Percentiles rank a stretch among this genome's conserved stretches.
These are phyloP conservation scores for Diceros bicornis DNA, from an alignment of 2,797 vertebrate genomes.

Conservation along the genomic window DNA sequence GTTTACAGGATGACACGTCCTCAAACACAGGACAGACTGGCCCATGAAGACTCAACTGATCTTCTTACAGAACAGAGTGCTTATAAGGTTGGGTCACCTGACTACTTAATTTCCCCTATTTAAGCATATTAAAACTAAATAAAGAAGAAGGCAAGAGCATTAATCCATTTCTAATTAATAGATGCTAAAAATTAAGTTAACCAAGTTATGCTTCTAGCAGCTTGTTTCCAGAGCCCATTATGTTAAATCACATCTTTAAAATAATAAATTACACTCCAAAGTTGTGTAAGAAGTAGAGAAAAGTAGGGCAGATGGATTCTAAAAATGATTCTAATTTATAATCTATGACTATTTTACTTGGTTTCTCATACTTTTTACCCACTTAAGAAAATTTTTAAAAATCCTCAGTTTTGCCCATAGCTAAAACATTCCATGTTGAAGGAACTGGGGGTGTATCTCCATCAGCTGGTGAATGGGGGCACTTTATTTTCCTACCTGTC, in stretches of 20 bases:
- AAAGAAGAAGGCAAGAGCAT: background rate
- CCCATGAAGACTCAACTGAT: background rate
- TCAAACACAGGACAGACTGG: background rate
- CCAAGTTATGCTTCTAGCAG: background rate
- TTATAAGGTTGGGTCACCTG: background rate
- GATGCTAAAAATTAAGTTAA: constrained; percentile 49
- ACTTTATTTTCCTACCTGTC: background rate
- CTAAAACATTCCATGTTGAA: background rate
- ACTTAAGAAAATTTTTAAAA: background rate
- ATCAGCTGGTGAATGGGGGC: fast-evolving
- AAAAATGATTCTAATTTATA: background rate
- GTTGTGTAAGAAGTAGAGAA: background rate
- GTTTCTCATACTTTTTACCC: background rate
- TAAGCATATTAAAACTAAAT: constrained; percentile 36
- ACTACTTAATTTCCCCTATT: background rate
- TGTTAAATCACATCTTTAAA: constrained; percentile 42
- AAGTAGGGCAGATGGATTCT: background rate
- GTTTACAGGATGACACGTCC: background rate
- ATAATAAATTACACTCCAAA: background rate
- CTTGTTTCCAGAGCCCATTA: background rate
- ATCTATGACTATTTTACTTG: background rate
- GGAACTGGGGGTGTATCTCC: fast-evolving
- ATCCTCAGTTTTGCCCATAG: background rate
- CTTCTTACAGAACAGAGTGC: background rate
- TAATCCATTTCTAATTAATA: constrained; percentile 62